Conservation (phyloP, 2,888 invertebrate species). For the Dioctria linearis region DNA sequence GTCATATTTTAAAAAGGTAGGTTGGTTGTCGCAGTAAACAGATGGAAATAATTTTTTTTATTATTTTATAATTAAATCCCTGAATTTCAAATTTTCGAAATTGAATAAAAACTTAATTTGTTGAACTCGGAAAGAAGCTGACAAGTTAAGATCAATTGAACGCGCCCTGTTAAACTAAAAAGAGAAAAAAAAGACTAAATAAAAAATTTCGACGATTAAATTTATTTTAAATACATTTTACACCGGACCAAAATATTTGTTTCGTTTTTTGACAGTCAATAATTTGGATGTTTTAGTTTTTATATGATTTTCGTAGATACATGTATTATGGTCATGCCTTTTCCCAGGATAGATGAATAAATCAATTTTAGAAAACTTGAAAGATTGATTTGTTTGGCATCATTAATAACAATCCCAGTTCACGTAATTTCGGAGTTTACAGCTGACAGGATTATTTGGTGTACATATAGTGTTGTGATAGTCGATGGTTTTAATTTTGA, state of each 20-base stretch:
- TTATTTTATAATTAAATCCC: background rate
- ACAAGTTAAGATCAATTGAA: background rate
- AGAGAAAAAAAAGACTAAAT: slow-evolving; percentile 22
- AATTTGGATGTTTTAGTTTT: slow-evolving; percentile 30
- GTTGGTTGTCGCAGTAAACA: no score
- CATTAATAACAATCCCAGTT: slow-evolving; percentile 10
- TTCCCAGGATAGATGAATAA: background rate
- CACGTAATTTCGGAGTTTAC: background rate
- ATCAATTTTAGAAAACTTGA: slow-evolving; percentile 33
- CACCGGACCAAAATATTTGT: slow-evolving; percentile 27
- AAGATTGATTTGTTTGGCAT: slow-evolving; percentile 37
- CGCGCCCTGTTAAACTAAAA: background rate
- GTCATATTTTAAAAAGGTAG: no score
- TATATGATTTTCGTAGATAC: slow-evolving; percentile 11
- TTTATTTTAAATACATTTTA: slow-evolving; percentile 40
- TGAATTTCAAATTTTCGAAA: background rate
- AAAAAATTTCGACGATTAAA: slow-evolving; percentile 38
- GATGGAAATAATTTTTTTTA: no score
- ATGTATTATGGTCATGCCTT: background rate
- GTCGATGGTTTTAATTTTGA: slow-evolving; percentile 3
- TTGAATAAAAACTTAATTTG: background rate
- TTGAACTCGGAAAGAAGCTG: background rate
- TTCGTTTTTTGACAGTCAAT: slow-evolving; percentile 22
- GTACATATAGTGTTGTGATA: slow-evolving; percentile 3
- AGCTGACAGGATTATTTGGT: slow-evolving; percentile 26